These are phyloP conservation scores for Lepilemur septentrionalis DNA, from an alignment of 2,797 vertebrate genomes.

Conservation along the genomic window DNA sequence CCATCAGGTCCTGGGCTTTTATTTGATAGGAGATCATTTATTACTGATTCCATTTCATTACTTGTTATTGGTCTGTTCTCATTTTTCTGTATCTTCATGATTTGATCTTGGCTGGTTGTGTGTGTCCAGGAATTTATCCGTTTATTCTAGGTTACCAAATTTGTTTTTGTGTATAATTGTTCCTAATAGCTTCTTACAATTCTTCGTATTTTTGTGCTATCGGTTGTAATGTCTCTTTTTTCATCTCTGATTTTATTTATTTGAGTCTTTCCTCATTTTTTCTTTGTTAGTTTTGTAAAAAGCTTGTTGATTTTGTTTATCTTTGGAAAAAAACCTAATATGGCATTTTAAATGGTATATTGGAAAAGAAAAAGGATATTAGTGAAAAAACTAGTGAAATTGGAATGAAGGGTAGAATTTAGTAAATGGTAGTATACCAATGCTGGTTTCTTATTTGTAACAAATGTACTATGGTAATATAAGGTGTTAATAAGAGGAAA, in stretches of 20 bases:
- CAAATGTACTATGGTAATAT: not conserved
- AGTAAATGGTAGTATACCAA: not conserved
- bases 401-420: not conserved
- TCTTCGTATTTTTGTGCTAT: not conserved
- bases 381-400: slow-evolving; percentile 23
- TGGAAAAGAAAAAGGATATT: not conserved
- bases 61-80: not conserved
- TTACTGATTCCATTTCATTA: not conserved
- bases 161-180: not conserved
- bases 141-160: not conserved
- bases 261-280: not conserved
- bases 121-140: not conserved
- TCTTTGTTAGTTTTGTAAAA: not conserved
- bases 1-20: not conserved
- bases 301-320: not conserved
- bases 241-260: not conserved
- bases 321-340: not conserved
- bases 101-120: not conserved
- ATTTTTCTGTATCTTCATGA: not conserved
- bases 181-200: not conserved
- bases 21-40: not conserved
- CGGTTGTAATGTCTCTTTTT: not conserved
- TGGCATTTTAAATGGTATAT: not conserved
- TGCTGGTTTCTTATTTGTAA: not conserved
- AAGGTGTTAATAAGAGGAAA: not conserved